Percentiles rank a stretch among this genome's conserved stretches.
Evolutionary conservation across 2,888 invertebrate genomes (phyloP).

Genomic region (Abrostola triplasia): DNA sequence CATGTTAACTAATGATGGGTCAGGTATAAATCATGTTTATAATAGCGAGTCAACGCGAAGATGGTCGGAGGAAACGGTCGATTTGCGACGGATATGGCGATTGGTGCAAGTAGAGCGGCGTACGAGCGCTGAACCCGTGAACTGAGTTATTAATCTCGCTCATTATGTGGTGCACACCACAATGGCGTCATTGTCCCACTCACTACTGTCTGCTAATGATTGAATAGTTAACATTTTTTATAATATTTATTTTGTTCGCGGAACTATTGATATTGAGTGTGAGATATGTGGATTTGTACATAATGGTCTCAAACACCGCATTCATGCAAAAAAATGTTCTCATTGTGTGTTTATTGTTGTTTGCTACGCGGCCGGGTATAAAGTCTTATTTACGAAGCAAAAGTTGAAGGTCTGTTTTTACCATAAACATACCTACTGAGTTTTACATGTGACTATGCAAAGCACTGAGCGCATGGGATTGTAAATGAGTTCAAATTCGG

Average conservation of each 20-base stretch:
- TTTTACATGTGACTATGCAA: neutral
- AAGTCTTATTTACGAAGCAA: slow-evolving; percentile 16
- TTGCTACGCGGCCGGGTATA: slow-evolving; percentile 1
- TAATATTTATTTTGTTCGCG: slow-evolving; percentile 32
- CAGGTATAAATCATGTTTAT: slow-evolving; percentile 87
- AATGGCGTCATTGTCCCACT: slow-evolving; percentile 62
- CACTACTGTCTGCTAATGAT: slow-evolving; percentile 45
- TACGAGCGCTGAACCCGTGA: slow-evolving; percentile 65
- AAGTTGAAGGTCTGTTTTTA: slow-evolving; percentile 12
- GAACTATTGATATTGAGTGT: slow-evolving; percentile 13
- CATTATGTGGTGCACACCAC: slow-evolving; percentile 64
- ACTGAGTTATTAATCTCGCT: slow-evolving; percentile 71
- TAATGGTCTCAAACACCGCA: slow-evolving; percentile 5
- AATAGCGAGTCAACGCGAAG: slow-evolving; percentile 77
- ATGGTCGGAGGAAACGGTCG: slow-evolving; percentile 82
- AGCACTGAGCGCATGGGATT: neutral
- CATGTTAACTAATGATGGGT: slow-evolving; percentile 83
- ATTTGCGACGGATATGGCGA: slow-evolving; percentile 87
- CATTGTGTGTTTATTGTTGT: slow-evolving; percentile 23
- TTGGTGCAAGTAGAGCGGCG: slow-evolving; percentile 79
- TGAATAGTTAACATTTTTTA: slow-evolving; percentile 36
- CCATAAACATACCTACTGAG: neutral
- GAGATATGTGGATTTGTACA: slow-evolving; percentile 18
- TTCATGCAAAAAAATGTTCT: slow-evolving; percentile 13
- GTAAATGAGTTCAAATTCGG: neutral